Percentiles rank a stretch among this genome's conserved stretches.
Evolutionary conservation across 1,140 invertebrate species (phyloP).

Genomic region (Leptonema lineaticorne): DNA sequence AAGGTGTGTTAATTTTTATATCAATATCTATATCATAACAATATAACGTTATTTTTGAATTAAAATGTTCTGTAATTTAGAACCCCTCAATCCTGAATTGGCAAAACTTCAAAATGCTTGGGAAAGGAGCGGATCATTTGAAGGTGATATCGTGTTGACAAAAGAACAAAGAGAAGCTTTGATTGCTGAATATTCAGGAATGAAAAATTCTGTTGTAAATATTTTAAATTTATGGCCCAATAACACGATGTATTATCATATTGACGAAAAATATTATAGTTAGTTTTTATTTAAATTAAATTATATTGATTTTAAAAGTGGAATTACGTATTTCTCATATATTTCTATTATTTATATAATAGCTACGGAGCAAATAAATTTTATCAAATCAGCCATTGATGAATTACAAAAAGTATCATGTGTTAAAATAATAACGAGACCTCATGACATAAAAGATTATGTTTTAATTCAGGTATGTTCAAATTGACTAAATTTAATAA

Average conservation of each 20-base stretch:
- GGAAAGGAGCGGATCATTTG: slow-evolving; percentile 56
- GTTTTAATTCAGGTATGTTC: slow-evolving; percentile 3
- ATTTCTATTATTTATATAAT: background rate
- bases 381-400: slow-evolving; percentile 4
- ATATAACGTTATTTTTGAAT: background rate
- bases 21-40: background rate
- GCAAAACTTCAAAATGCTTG: slow-evolving; percentile 45
- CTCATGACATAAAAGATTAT: background rate
- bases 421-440: slow-evolving; percentile 8
- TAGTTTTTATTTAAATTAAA: background rate
- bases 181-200: slow-evolving; percentile 48
- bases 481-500: background rate
- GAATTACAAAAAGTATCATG: background rate
- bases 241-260: slow-evolving; percentile 65
- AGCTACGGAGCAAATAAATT: slow-evolving; percentile 1
- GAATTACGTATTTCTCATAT: background rate
- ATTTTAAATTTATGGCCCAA: slow-evolving; percentile 61
- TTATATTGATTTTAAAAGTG: background rate
- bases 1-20: background rate
- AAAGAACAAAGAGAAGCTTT: slow-evolving; percentile 50
- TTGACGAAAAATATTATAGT: slow-evolving; percentile 15
- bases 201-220: slow-evolving; percentile 62
- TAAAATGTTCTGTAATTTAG: background rate
- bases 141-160: slow-evolving; percentile 54
- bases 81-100: slow-evolving; percentile 20